Evolutionary conservation across 1,140 invertebrate genomes (phyloP).

Genomic region (Vanessa atalanta): DNA sequence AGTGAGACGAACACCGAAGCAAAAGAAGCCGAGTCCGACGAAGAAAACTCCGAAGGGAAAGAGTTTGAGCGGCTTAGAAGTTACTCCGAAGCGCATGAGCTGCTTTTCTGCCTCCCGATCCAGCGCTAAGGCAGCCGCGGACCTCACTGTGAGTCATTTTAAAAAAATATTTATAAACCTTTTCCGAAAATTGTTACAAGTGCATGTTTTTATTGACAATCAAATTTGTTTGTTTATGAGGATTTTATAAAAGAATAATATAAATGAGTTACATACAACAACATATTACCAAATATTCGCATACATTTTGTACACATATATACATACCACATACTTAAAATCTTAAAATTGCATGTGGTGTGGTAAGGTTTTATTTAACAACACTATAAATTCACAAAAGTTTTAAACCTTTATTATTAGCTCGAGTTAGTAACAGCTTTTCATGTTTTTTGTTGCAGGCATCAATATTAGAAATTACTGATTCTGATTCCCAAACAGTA

Average conservation of each 20-base stretch:
- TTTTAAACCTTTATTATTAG: neutral
- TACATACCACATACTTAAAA: too few species aligned
- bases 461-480: constrained; percentile 45
- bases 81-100: constrained; percentile 15
- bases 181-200: too few species aligned
- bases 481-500: constrained; percentile 34
- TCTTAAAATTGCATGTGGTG: too few species aligned
- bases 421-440: neutral
- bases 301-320: too few species aligned
- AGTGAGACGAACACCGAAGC: constrained; percentile 26
- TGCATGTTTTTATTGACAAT: too few species aligned
- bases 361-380: too few species aligned
- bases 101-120: neutral
- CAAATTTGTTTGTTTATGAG: too few species aligned
- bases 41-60: constrained; percentile 8
- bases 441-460: constrained; percentile 38
- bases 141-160: neutral
- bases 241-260: too few species aligned
- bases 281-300: too few species aligned
- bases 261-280: too few species aligned
- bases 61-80: constrained; percentile 1
- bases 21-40: neutral
- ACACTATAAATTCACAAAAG: neutral
- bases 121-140: constrained; percentile 7
- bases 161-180: neutral